Percentiles rank a stretch among this genome's conserved stretches.
These are phyloP conservation scores for Rhopilema esculentum DNA, from an alignment of 30 jellyfish, hydroid and myxozoan genomes.

Conservation along the genomic window DNA sequence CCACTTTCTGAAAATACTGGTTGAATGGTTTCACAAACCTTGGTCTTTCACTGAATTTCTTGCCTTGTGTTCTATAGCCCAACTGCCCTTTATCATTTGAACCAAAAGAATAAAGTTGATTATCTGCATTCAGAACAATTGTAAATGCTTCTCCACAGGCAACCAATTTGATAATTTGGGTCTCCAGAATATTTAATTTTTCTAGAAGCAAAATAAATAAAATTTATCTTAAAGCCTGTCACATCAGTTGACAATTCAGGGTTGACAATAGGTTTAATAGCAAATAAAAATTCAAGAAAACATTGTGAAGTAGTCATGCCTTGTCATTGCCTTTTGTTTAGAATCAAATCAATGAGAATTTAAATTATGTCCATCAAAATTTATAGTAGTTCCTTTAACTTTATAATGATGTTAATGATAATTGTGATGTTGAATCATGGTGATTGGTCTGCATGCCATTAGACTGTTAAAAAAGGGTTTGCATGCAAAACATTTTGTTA, in stretches of 20 bases:
- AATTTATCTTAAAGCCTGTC: not conserved
- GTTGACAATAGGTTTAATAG: not conserved
- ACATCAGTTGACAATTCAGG: too few species aligned
- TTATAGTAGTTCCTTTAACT: too few species aligned
- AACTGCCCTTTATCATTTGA: conserved; percentile 84
- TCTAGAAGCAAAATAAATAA: conserved; percentile 32
- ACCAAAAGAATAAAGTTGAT: conserved; percentile 81
- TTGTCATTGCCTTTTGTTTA: too few species aligned
- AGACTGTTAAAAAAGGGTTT: too few species aligned
- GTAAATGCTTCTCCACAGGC: conserved; percentile 85
- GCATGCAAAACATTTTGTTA: too few species aligned
- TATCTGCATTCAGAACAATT: conserved; percentile 62
- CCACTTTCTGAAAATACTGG: too few species aligned
- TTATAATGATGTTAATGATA: too few species aligned
- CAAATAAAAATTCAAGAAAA: not conserved
- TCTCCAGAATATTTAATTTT: conserved; percentile 51
- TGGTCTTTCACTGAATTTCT: not conserved
- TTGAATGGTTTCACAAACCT: not conserved
- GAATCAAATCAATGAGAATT: too few species aligned
- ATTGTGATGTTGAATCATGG: too few species aligned
- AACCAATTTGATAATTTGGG: conserved; percentile 42
- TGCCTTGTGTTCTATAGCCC: conserved; percentile 47
- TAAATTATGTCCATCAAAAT: too few species aligned
- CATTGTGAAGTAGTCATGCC: not conserved
- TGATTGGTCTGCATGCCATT: too few species aligned